Percentiles rank a stretch among this genome's conserved stretches.
Evolutionary conservation across 2,888 invertebrate genomes (phyloP).

Genomic region (Cloeon dipterum): DNA sequence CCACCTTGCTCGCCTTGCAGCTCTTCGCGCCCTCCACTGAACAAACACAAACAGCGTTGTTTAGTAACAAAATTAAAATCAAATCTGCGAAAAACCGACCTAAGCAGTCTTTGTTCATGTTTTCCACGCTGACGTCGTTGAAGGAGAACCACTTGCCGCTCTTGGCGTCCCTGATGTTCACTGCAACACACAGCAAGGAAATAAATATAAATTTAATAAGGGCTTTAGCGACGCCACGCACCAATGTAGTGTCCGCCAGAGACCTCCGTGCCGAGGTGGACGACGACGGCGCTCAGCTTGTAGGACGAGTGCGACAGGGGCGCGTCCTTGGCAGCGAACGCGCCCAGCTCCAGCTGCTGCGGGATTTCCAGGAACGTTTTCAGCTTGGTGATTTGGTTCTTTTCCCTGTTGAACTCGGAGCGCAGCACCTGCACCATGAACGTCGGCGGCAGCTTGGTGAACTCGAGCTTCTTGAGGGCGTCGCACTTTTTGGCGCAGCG

Average conservation of each 20-base stretch:
- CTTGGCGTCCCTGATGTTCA: not conserved
- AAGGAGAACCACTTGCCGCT: not conserved
- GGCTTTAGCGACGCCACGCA: not conserved
- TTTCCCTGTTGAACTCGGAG: slow-evolving; percentile 31
- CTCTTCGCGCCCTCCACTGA: not conserved
- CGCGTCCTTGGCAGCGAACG: not conserved
- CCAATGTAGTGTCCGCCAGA: not conserved
- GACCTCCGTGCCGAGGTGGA: not conserved
- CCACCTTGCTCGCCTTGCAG: not conserved
- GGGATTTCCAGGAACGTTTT: slow-evolving; percentile 97
- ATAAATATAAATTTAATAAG: not conserved
- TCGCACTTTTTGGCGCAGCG: slow-evolving; percentile 29
- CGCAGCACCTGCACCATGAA: slow-evolving; percentile 34
- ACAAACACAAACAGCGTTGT: not conserved
- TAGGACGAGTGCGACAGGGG: too few relatives aligned
- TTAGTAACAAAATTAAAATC: not conserved
- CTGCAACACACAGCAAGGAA: not conserved
- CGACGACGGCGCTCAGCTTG: slow-evolving; percentile 6
- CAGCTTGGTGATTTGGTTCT: slow-evolving; percentile 93
- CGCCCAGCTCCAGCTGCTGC: not conserved
- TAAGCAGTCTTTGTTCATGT: too few relatives aligned
- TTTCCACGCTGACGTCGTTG: not conserved
- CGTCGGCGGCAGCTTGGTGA: slow-evolving; percentile 28
- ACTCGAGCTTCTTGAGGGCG: slow-evolving; percentile 27
- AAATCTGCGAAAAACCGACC: not conserved